Evolutionary conservation across 2,888 invertebrate genomes (phyloP).

Genomic region (Drosophila infuscata): DNA sequence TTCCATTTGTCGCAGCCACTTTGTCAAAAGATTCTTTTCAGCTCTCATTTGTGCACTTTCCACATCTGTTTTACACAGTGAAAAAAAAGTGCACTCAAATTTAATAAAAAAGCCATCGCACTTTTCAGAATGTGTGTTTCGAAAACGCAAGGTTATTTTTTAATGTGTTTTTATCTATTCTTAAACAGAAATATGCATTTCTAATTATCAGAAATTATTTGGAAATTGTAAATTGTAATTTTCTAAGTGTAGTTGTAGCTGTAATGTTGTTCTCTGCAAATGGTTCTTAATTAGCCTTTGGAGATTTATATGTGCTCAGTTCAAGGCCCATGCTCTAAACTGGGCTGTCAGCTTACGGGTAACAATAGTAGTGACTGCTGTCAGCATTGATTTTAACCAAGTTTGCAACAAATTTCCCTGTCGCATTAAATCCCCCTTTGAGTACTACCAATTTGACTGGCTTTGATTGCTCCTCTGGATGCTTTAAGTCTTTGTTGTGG

Average conservation of each 20-base stretch:
- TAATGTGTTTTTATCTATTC: too few relatives aligned
- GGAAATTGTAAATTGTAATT: background rate
- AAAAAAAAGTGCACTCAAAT: background rate
- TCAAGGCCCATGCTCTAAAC: slow-evolving; percentile 18
- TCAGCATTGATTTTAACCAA: slow-evolving; percentile 33
- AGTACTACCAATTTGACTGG: slow-evolving; percentile 38
- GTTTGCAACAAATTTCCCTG: slow-evolving; percentile 19
- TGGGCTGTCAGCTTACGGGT: slow-evolving; percentile 24
- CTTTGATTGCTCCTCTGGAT: slow-evolving; percentile 41
- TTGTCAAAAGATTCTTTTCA: slow-evolving; percentile 63
- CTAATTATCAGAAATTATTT: background rate
- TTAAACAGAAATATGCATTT: background rate
- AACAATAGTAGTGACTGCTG: background rate
- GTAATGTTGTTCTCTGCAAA: background rate
- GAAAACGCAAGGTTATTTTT: too few relatives aligned
- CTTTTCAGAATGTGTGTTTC: background rate
- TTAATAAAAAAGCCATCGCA: background rate
- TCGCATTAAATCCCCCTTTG: slow-evolving; percentile 15
- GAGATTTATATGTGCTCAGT: slow-evolving; percentile 41
- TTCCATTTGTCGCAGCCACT: slow-evolving; percentile 10
- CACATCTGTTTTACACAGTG: background rate
- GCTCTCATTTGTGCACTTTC: slow-evolving; percentile 32
- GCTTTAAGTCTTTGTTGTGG: slow-evolving; percentile 4
- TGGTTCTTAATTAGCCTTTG: slow-evolving; percentile 55
- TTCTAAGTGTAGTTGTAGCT: background rate